Conservation (phyloP, 2,888 invertebrate species). For the Noctua fimbriata region DNA sequence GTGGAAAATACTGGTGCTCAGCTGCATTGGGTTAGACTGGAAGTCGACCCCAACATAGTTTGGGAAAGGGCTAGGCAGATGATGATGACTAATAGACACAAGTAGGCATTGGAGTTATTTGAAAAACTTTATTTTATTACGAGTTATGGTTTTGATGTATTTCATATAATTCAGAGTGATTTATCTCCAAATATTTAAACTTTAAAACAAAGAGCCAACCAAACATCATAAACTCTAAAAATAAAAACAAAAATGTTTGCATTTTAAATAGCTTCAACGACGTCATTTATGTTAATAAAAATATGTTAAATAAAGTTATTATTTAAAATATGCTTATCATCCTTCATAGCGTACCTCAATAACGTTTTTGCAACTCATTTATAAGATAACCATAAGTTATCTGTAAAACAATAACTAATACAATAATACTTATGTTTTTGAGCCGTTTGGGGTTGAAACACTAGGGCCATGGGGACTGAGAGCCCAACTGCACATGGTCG, state of each 20-base stretch:
- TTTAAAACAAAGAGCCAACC: not conserved
- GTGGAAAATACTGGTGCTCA: no score
- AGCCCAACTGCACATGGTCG: no score
- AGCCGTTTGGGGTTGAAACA: not conserved
- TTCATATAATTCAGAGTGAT: not conserved
- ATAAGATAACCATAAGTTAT: not conserved
- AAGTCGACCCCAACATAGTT: not conserved
- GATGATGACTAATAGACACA: not conserved
- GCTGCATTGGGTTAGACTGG: no score
- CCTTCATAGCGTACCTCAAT: not conserved
- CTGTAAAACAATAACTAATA: not conserved
- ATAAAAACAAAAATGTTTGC: slow-evolving; percentile 11
- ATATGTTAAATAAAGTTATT: not conserved
- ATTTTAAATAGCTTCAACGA: slow-evolving; percentile 18
- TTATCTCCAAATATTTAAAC: not conserved
- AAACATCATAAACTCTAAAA: not conserved
- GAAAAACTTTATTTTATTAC: no score
- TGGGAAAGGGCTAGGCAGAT: not conserved
- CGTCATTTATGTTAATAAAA: slow-evolving; percentile 21
- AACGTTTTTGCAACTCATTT: not conserved
- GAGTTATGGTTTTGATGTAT: not conserved
- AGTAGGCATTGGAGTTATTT: not conserved
- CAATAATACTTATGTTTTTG: not conserved
- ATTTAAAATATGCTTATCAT: slow-evolving; percentile 9
- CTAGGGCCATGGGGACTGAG: no score